A percentile compares a stretch with the other conserved stretches of the same genome.
Evolutionary conservation across 2,888 invertebrate genomes (phyloP).

Genomic region (Drosophila limbata): DNA sequence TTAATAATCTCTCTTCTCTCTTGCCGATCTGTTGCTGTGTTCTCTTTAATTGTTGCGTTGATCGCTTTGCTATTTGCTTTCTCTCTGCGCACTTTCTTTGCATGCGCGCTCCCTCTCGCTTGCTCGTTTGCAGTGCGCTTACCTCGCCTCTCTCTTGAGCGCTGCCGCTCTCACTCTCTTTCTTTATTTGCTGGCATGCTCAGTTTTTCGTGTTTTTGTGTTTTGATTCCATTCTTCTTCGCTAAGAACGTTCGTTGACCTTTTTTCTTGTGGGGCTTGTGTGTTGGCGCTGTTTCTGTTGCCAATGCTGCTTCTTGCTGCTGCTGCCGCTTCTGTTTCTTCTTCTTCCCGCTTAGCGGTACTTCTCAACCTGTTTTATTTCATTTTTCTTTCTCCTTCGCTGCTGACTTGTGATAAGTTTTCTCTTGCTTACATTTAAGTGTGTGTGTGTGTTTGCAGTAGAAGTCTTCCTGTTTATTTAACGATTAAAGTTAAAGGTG

Average conservation of each 20-base stretch:
- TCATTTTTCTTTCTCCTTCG: slow-evolving; percentile 43
- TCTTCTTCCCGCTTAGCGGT: slow-evolving; percentile 74
- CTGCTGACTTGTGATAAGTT: slow-evolving; percentile 67
- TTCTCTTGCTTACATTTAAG: slow-evolving; percentile 31
- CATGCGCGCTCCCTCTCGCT: slow-evolving; percentile 1
- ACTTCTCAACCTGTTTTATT: slow-evolving; percentile 80
- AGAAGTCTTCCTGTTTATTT: slow-evolving; percentile 81
- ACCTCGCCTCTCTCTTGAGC: slow-evolving; percentile 10
- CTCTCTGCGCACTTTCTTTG: slow-evolving; percentile 47
- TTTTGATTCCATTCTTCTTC: slow-evolving; percentile 84
- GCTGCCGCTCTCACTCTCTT: slow-evolving; percentile 34
- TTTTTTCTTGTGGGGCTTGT: slow-evolving; percentile 67
- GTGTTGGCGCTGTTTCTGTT: slow-evolving; percentile 42
- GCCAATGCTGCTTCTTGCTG: slow-evolving; percentile 17
- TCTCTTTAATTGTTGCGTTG: slow-evolving; percentile 26
- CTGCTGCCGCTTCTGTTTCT: slow-evolving; percentile 33
- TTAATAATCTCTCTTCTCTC: slow-evolving; percentile 7
- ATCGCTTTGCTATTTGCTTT: slow-evolving; percentile 43
- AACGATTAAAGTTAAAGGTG: slow-evolving; percentile 72
- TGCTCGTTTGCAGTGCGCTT: slow-evolving; percentile 7
- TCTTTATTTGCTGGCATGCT: slow-evolving; percentile 47
- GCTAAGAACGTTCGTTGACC: slow-evolving; percentile 85
- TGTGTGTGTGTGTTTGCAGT: slow-evolving; percentile 55
- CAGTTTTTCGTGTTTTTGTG: slow-evolving; percentile 81
- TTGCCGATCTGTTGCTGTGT: not conserved